Evolutionary conservation across 1,140 invertebrate species (phyloP).

Genomic region (Heliconius eleuchia): DNA sequence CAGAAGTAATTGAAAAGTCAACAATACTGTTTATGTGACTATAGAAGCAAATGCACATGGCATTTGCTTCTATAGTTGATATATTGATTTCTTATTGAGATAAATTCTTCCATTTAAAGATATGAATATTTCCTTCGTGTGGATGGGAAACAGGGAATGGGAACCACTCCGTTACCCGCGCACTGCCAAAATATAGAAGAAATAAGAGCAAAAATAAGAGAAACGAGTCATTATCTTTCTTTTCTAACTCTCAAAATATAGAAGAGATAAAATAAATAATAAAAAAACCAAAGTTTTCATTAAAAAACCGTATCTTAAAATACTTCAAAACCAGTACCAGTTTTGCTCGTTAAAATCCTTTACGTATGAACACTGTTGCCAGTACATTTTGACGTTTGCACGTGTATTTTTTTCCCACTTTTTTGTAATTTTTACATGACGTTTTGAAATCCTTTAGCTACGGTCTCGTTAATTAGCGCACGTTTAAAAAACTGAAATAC

Average conservation of each 20-base stretch:
- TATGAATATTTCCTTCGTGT: too few relatives aligned
- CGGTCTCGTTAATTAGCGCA: constrained; percentile 18
- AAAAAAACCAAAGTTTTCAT: neutral
- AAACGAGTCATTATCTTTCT: neutral
- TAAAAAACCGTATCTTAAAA: neutral
- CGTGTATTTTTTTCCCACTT: constrained; percentile 11
- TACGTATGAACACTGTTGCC: constrained; percentile 6
- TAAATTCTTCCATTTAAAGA: too few relatives aligned
- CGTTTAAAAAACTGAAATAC: neutral
- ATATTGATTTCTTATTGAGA: too few relatives aligned
- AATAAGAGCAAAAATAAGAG: too few relatives aligned
- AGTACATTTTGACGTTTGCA: neutral
- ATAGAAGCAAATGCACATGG: too few relatives aligned
- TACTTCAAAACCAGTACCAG: neutral
- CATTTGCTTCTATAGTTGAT: too few relatives aligned
- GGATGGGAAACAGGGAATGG: too few relatives aligned
- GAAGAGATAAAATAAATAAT: neutral
- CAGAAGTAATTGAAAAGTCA: too few relatives aligned
- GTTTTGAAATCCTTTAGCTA: constrained; percentile 13
- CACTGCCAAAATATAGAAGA: too few relatives aligned
- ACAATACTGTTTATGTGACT: too few relatives aligned
- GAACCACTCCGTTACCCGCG: too few relatives aligned
- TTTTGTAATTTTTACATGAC: constrained; percentile 22
- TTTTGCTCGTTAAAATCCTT: constrained; percentile 20
- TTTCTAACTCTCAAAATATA: neutral